phyloP scores from a whole-genome alignment of 2,797 vertebrate genomes.

The Gephyroberyx darwinii region DNA sequence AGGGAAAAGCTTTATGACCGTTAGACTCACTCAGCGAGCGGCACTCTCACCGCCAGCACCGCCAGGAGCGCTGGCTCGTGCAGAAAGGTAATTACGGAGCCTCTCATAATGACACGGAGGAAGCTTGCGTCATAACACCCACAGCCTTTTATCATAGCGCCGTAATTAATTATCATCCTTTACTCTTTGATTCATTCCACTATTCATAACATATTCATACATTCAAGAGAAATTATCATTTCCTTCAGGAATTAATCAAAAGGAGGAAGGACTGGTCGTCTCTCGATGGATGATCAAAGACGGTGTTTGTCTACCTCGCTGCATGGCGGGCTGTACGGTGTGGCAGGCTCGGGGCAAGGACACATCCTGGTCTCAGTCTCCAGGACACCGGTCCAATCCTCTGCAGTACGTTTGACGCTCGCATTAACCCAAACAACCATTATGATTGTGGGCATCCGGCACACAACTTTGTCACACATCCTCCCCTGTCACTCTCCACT shows the following conservation, averaged over 20 bases:
- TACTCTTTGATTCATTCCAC: slow-evolving; percentile 85
- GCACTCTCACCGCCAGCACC: slow-evolving; percentile 73
- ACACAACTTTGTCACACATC: not conserved
- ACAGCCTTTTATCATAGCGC: slow-evolving; percentile 81
- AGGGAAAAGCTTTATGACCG: slow-evolving; percentile 83
- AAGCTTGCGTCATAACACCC: slow-evolving; percentile 84
- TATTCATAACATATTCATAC: slow-evolving; percentile 88
- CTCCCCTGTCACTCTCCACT: not conserved
- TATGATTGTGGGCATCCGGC: not conserved
- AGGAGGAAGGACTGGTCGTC: slow-evolving; percentile 72
- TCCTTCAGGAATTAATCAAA: slow-evolving; percentile 86
- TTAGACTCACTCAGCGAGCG: slow-evolving; percentile 77
- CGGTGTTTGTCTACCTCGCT: slow-evolving; percentile 69
- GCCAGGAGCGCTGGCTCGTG: slow-evolving; percentile 82
- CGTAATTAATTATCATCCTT: slow-evolving; percentile 85
- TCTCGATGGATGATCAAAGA: slow-evolving; percentile 81
- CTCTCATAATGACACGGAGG: slow-evolving; percentile 82
- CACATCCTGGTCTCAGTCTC: not conserved
- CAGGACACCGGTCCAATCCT: slow-evolving; percentile 20
- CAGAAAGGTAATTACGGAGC: slow-evolving; percentile 85
- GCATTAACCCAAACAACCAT: slow-evolving; percentile 13
- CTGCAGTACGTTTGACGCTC: not conserved
- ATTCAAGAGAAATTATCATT: slow-evolving; percentile 87
- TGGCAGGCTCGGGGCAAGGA: slow-evolving; percentile 40
- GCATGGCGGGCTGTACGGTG: slow-evolving; percentile 16